A percentile compares a stretch with the other conserved stretches of the same genome.
Evolutionary conservation across 2,888 invertebrate species (phyloP).

Genomic region (Eupithecia centaureata): DNA sequence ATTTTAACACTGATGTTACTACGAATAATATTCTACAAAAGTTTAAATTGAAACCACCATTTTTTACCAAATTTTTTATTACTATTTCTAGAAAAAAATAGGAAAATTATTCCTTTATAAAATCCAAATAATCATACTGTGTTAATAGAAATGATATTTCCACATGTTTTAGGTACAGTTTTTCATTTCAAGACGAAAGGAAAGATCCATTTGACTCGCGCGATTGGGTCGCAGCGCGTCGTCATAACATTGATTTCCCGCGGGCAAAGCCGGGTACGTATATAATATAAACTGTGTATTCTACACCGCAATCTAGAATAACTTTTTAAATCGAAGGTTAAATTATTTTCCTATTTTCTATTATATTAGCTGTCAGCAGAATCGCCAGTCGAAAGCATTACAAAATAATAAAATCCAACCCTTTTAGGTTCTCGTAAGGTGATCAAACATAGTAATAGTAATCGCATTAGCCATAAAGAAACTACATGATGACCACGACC

Average conservation of each 20-base stretch:
- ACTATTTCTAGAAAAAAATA: too few species aligned
- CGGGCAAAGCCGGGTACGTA: slow-evolving; percentile 22
- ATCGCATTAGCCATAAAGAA: not conserved
- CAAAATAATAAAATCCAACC: not conserved
- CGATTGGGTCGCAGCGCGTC: slow-evolving; percentile 23
- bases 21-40: too few species aligned
- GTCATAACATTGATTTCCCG: slow-evolving; percentile 34
- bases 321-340: not conserved
- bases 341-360: too few species aligned
- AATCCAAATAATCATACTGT: not conserved
- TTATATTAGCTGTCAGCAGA: too few species aligned
- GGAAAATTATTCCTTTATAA: too few species aligned
- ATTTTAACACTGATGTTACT: too few species aligned
- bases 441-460: not conserved
- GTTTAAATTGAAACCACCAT: too few species aligned
- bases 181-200: not conserved
- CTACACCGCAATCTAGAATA: not conserved
- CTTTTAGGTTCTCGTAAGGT: not conserved
- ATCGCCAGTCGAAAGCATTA: not conserved
- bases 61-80: too few species aligned
- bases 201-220: not conserved
- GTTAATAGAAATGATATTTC: not conserved
- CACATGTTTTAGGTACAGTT: slow-evolving; percentile 3
- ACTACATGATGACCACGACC: not conserved
- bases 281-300: slow-evolving; percentile 21